Evolutionary conservation across 2,113 vertebrate species (phyloP), one percentile per base, ranked within the genome.

Genomic region (Chinchilla lanigera): DNA sequence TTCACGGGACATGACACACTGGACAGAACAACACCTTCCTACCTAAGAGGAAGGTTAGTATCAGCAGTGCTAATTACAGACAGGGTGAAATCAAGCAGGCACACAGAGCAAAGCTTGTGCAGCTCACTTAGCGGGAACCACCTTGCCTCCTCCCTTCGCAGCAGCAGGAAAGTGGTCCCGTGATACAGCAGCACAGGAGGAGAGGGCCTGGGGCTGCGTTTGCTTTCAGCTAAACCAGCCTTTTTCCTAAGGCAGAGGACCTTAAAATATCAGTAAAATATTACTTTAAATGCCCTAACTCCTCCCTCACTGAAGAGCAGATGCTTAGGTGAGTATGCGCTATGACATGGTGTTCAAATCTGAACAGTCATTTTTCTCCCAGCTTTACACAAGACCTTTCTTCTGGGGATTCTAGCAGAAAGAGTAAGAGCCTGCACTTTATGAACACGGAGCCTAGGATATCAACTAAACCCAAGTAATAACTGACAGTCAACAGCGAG

Each of bases 221-320:
- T 93, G 80, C 61, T 84, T 67, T 87, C 83, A 88, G 63, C 17
- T 73, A 84, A 93, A 69, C 17, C 35, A 98, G 88, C 20, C n/a
- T 22, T 80, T 90, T 95, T 86, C 44, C 86, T 86, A 41, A 81
- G 9, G n/a, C n/a, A 93, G n/a, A 93, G n/a, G 69, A 52, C 75
- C 22, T 58, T 69, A 92, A 52, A 41, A 44, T 7, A 22, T 69
- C 78, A 97, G 47, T 16, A 44, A 89, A 83, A 54, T 69, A 73
- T 52, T 88, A 90, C 38, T 93, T 82, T 33, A 90, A 84, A 93
- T 20, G 75, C 63, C 5, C 82, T 78, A 63, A 83, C 47, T 93
- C 65, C 41, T 94, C 60, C 67, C 52, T 94, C 89, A 89, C 33
- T 81, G 35, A 89, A 94, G 41, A 94, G 89, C 54, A 50, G 83